A percentile compares a stretch with the other conserved stretches of the same genome.
These are phyloP conservation scores for Manis javanica DNA, from an alignment of 2,797 vertebrate genomes.

Conservation along the genomic window DNA sequence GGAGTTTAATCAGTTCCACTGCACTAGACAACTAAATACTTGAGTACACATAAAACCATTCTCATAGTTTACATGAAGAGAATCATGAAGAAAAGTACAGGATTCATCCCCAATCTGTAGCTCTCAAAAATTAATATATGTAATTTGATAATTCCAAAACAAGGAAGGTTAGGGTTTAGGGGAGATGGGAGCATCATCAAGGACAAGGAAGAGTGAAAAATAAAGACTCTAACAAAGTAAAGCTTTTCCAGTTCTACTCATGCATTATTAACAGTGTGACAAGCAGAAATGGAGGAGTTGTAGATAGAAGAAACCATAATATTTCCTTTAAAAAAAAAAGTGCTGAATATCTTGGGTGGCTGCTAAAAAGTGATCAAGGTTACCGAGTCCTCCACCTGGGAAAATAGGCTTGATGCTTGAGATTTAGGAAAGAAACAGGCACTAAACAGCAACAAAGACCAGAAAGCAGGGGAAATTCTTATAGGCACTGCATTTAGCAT, in stretches of 20 bases:
- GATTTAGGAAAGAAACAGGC: conserved; percentile 7
- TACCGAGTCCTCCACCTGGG: neutral
- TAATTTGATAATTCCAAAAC: neutral
- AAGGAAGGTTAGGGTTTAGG: neutral
- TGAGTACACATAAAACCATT: neutral
- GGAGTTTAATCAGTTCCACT: neutral
- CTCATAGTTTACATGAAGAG: neutral
- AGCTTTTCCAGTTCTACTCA: neutral
- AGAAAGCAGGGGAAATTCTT: neutral
- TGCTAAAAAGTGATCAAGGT: neutral
- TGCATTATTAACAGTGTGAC: neutral
- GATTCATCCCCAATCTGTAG: neutral
- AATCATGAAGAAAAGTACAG: neutral
- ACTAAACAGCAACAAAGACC: neutral
- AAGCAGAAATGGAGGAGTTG: neutral
- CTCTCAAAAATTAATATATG: neutral
- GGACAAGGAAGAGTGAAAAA: neutral
- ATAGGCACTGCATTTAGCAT: neutral
- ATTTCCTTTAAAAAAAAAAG: neutral
- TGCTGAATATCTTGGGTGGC: neutral
- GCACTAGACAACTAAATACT: neutral
- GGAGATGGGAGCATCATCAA: neutral
- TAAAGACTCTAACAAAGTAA: neutral
- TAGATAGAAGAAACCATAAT: neutral
- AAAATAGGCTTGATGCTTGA: neutral